Base-by-base conservation (phyloP, 2,113 vertebrate genomes). In the Cynopterus brachyotis region DNA sequence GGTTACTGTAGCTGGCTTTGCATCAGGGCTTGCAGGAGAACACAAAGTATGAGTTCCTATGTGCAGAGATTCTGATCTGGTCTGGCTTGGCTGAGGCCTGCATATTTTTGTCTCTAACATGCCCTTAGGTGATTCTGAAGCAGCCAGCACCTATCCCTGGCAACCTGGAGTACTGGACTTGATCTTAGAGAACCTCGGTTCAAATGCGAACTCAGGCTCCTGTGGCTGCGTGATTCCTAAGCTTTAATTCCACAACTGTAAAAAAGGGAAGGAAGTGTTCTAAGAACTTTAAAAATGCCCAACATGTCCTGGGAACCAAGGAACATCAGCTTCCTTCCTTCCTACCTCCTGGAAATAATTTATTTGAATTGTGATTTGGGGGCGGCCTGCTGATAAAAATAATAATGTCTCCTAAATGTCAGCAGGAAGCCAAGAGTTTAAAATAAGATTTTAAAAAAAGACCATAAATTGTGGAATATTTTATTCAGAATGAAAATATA, bases 291-390 rank as follows among this genome's bases (percentile, higher is more conserved):
- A 62, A 62, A 62, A 47, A 24, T 20, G 28, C 42, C 10, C 66
- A 42, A 4, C 1, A 9, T 75, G 28, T 20, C 30, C 45, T 79
- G 72, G 69, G 24, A 83, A 60, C 35, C n/a, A 22, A 6, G 53
- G 35, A 17, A 53, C 60, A 45, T 66, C 35, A 57, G 59, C 30
- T 82, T 87, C 26, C 19, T 92, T 45, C 53, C 24, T 87, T 35
- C 53, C 57, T 82, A 17, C 40, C 78, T 91, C 83, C 70, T 90
- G 76, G 81, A 85, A 95, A 60, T 69, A 93, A 66, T 69, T 79
- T 40, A 42, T 35, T 76, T 9, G 47, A 37, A 59, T 79, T 64
- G n/a, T 70, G 89, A 82, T 66, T 67, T 60, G 28, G 17, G 60
- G 15, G 22, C 11, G 26, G 64, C 28, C 7, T 91, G 50, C 47